Evolutionary conservation across 2,797 vertebrate genomes (phyloP).

Genomic region (Macropus fuliginosus): DNA sequence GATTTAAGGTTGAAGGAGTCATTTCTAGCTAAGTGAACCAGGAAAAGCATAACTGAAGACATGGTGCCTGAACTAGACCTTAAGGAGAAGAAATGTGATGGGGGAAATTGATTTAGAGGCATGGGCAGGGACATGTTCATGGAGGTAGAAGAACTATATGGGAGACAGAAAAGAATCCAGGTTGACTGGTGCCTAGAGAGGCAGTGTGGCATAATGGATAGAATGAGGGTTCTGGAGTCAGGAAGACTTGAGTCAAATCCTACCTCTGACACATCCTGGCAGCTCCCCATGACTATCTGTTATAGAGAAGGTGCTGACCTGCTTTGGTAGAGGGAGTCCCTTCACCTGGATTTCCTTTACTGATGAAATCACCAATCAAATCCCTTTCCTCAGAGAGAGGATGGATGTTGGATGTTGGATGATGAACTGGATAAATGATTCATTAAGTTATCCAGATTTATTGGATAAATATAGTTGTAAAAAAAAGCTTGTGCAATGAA

Average conservation of each 20-base stretch:
- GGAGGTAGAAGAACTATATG: not conserved
- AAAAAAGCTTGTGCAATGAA: conserved; percentile 28
- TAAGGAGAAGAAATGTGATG: not conserved
- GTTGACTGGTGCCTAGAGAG: not conserved
- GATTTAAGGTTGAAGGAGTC: not conserved
- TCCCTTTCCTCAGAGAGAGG: not conserved
- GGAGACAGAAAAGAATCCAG: not conserved
- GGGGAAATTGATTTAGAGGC: not conserved
- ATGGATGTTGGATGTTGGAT: not conserved
- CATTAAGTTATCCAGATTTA: not conserved
- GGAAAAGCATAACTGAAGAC: not conserved
- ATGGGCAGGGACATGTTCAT: not conserved
- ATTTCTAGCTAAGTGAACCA: not conserved
- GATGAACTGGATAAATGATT: not conserved
- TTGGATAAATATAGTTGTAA: conserved; percentile 45
- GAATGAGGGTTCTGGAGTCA: not conserved
- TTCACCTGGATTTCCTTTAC: not conserved
- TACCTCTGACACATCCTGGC: not conserved
- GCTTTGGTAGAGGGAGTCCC: not conserved
- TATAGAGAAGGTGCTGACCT: not conserved
- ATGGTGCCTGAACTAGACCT: not conserved
- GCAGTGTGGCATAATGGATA: not conserved
- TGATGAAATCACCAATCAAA: not conserved
- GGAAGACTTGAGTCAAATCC: not conserved
- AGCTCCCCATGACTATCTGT: not conserved